Evolutionary conservation across 1,140 invertebrate species (phyloP), one percentile per base, ranked within the genome.

Genomic region (Venturia canescens): DNA sequence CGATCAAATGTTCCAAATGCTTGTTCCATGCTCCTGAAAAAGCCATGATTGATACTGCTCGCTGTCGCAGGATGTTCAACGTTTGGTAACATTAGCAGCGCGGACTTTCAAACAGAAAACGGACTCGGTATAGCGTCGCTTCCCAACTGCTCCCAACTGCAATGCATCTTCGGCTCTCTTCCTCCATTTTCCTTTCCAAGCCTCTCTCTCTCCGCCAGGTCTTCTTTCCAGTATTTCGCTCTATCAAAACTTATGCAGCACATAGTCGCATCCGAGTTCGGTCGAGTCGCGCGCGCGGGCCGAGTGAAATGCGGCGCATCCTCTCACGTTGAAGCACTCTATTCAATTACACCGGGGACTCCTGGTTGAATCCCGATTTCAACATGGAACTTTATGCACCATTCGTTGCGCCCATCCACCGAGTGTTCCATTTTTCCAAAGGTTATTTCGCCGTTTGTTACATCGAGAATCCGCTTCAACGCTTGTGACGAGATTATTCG

Each of bases 301-400:
- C 16, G 50, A 53, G 50, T 7, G 50, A 53, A 18, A 21, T n/a
- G n/a, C n/a, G n/a, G 50, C 3, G n/a, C n/a, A n/a, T 18, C 16
- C 18, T 53, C 74, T 80, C 70, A 57, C 44, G 69, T 48, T 44
- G 70, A 63, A 72, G 79, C 83, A 86, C 85, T 86, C 85, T 85
- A 86, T 86, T 84, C 82, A 86, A 86, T 86, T 86, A 86, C 85
- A 86, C 83, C 72, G 72, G 84, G 81, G 85, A 86, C 82, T 77
- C 16, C n/a, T 44, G 38, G 50, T n/a, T 7, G 50, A 63, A 63
- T 60, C 44, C 16, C 50, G 50, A 53, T 53, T 53, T 53, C 50
- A 53, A 53, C 50, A 21, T 9, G 18, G 16, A 53, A n/a, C 50
- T 9, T 53, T 53, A 1, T 53, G 18, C 50, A n/a, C 50, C n/a